Conservation (phyloP, 1,140 invertebrate species). For the Tribolium madens region DNA sequence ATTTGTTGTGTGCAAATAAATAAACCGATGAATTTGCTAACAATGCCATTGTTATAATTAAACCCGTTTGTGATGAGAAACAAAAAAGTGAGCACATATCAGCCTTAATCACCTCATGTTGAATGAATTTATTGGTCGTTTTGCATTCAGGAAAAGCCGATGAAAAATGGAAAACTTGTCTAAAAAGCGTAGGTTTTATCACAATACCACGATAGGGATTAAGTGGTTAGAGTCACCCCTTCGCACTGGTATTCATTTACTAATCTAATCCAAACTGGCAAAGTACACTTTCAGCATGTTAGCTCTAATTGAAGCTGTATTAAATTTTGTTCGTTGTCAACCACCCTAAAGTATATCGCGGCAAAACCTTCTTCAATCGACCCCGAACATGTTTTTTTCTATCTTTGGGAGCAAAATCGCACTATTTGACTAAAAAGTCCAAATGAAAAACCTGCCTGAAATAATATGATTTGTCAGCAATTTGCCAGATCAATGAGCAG, state of each 20-base stretch:
- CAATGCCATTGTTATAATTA: too few relatives aligned
- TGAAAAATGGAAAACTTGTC: conserved; percentile 8
- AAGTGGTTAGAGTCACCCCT: conserved; percentile 43
- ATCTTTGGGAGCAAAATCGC: neutral
- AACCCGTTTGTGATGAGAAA: neutral
- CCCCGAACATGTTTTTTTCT: neutral
- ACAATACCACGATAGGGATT: conserved; percentile 29
- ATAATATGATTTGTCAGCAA: conserved; percentile 32
- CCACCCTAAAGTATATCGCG: conserved; percentile 29
- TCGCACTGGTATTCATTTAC: conserved; percentile 49
- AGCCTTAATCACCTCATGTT: neutral
- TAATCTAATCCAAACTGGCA: conserved; percentile 48
- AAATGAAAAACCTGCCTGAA: conserved; percentile 11
- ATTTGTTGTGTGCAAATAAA: too few relatives aligned
- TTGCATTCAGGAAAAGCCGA: conserved; percentile 10
- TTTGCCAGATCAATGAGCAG: conserved; percentile 7
- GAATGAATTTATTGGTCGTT: conserved; percentile 1
- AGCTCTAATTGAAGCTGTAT: conserved; percentile 49
- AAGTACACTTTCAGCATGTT: conserved; percentile 51
- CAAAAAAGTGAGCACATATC: neutral
- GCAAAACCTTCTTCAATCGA: conserved; percentile 42
- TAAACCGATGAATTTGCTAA: neutral
- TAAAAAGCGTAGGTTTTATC: conserved; percentile 9
- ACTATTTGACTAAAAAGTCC: conserved; percentile 3
- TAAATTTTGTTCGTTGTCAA: conserved; percentile 48